Percentiles rank a stretch among this genome's conserved stretches.
Conservation (phyloP, 2,113 vertebrate genomes). For the Charadrius vociferus region DNA sequence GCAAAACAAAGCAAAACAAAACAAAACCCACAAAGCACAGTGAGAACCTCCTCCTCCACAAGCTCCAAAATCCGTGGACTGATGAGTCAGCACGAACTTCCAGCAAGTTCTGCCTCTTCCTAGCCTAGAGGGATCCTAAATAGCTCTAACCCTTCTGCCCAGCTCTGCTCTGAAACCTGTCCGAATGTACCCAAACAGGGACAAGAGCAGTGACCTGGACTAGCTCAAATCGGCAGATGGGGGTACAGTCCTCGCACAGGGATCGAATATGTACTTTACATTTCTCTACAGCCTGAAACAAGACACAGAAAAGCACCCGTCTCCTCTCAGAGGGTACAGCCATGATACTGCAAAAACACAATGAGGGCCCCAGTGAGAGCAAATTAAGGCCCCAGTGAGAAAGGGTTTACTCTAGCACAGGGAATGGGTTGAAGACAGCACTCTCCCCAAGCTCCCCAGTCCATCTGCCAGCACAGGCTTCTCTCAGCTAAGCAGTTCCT, state of each 20-base stretch:
- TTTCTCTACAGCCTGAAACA: neutral
- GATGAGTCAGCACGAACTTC: slow-evolving; percentile 20
- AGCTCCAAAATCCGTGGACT: neutral
- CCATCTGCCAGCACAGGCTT: neutral
- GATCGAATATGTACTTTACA: neutral
- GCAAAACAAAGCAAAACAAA: neutral
- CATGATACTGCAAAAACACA: neutral
- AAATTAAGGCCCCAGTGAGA: neutral
- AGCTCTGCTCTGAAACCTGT: neutral
- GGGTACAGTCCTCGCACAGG: neutral
- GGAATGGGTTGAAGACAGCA: neutral
- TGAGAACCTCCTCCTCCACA: slow-evolving; percentile 24
- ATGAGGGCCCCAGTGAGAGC: neutral
- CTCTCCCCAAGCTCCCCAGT: neutral
- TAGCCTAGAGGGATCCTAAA: neutral
- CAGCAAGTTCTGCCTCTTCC: slow-evolving; percentile 49
- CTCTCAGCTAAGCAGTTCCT: neutral
- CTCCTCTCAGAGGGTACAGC: neutral
- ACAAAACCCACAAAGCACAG: neutral
- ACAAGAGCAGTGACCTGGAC: neutral
- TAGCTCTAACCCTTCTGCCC: neutral
- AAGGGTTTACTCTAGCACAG: neutral
- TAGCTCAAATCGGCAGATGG: neutral
- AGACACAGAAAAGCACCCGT: neutral
- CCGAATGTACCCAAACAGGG: neutral